These are phyloP conservation scores for Deroptyus accipitrinus DNA, from an alignment of 2,113 vertebrate species.

Conservation along the genomic window DNA sequence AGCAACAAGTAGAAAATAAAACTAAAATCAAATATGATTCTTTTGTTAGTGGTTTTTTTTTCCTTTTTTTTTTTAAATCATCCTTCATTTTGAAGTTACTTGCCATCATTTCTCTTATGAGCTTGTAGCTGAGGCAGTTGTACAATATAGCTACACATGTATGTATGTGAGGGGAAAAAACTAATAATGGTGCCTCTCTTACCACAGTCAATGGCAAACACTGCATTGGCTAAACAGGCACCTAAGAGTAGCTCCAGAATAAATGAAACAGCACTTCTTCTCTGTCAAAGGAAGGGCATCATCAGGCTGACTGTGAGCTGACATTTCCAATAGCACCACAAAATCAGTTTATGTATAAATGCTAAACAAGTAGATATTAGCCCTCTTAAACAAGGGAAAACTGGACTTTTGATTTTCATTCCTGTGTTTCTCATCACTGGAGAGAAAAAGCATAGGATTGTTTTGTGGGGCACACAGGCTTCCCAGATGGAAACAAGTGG, in stretches of 20 bases:
- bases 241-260: accelerated
- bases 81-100: background rate
- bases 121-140: background rate
- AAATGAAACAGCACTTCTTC: accelerated
- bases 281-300: background rate
- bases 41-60: background rate
- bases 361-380: background rate
- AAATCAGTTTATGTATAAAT: background rate
- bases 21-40: background rate
- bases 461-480: background rate
- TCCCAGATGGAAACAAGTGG: background rate
- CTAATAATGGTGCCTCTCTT: background rate
- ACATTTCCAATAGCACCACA: background rate
- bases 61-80: background rate
- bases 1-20: background rate
- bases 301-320: background rate
- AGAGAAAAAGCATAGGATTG: background rate
- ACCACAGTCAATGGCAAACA: background rate
- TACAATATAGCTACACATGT: background rate
- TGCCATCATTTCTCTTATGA: background rate
- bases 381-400: background rate
- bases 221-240: background rate
- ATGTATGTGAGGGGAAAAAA: accelerated
- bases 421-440: background rate
- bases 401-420: background rate